A percentile compares a stretch with the other conserved stretches of the same genome.
phyloP scores from a whole-genome alignment of 2,888 invertebrate genomes.

The Pollenia labialis region DNA sequence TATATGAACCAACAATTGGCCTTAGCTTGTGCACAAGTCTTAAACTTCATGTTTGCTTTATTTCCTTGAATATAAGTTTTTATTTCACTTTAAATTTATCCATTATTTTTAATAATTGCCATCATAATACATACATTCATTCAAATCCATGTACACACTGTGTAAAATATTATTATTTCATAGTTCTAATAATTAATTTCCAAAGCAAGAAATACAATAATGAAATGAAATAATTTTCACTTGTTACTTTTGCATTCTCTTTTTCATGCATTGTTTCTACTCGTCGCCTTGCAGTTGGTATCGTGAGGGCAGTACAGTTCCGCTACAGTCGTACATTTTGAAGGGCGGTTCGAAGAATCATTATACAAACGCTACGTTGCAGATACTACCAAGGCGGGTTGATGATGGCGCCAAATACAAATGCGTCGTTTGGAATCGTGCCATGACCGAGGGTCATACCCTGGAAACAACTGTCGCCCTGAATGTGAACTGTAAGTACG shows the following conservation, averaged over 20 bases:
- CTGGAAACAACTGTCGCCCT: conserved; percentile 92
- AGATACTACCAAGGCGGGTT: conserved; percentile 91
- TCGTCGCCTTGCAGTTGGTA: conserved; percentile 87
- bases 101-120: background rate
- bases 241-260: conserved; percentile 30
- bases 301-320: conserved; percentile 90
- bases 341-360: conserved; percentile 90
- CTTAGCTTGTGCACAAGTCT: no score
- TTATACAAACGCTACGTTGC: conserved; percentile 90
- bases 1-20: no score
- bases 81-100: background rate
- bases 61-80: background rate
- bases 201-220: conserved; percentile 37
- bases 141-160: background rate
- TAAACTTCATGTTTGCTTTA: no score
- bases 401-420: conserved; percentile 93
- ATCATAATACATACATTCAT: background rate
- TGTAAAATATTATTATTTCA: conserved; percentile 40
- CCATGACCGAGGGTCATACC: conserved; percentile 92
- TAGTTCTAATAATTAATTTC: conserved; percentile 57
- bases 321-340: conserved; percentile 89
- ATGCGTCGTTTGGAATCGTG: conserved; percentile 95
- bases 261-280: conserved; percentile 24
- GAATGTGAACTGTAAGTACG: conserved; percentile 94
- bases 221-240: conserved; percentile 52